A percentile compares a stretch with the other conserved stretches of the same genome.
Evolutionary conservation across 1,140 invertebrate species (phyloP).

Genomic region (Dolichoris vasculosae): DNA sequence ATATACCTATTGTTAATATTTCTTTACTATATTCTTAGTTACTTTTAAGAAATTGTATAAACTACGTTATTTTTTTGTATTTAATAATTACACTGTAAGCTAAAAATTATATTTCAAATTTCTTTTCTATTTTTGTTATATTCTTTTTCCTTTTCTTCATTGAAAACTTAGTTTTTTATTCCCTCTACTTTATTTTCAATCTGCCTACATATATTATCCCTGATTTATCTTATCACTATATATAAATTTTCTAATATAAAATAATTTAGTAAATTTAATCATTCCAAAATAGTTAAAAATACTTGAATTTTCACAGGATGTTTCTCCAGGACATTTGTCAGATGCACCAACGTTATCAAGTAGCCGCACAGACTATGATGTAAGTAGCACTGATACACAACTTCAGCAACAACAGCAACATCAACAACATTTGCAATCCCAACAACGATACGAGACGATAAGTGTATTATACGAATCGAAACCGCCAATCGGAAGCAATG

Average conservation of each 20-base stretch:
- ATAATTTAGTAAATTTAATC: neutral
- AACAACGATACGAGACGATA: slow-evolving; percentile 38
- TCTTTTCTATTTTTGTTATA: too few species aligned
- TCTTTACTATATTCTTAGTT: too few species aligned
- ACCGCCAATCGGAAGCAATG: slow-evolving; percentile 22
- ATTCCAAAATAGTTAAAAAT: neutral
- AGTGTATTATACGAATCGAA: slow-evolving; percentile 36
- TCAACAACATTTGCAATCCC: neutral
- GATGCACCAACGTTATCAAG: slow-evolving; percentile 47
- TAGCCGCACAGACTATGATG: slow-evolving; percentile 54
- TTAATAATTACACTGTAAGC: too few species aligned
- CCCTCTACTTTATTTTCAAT: too few species aligned
- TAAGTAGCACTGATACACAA: slow-evolving; percentile 46
- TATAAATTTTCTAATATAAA: neutral
- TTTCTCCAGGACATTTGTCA: slow-evolving; percentile 53
- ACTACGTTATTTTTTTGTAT: too few species aligned
- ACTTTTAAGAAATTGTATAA: too few species aligned
- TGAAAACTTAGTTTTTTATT: too few species aligned
- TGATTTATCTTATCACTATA: neutral
- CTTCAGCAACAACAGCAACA: slow-evolving; percentile 47
- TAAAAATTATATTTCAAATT: too few species aligned
- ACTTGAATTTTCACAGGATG: slow-evolving; percentile 39
- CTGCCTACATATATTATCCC: too few species aligned
- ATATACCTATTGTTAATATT: too few species aligned
- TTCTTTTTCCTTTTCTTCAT: too few species aligned